Percentiles rank a stretch among this genome's conserved stretches.
These are phyloP conservation scores for Cylas formicarius DNA, from an alignment of 1,140 invertebrate genomes.

Conservation along the genomic window DNA sequence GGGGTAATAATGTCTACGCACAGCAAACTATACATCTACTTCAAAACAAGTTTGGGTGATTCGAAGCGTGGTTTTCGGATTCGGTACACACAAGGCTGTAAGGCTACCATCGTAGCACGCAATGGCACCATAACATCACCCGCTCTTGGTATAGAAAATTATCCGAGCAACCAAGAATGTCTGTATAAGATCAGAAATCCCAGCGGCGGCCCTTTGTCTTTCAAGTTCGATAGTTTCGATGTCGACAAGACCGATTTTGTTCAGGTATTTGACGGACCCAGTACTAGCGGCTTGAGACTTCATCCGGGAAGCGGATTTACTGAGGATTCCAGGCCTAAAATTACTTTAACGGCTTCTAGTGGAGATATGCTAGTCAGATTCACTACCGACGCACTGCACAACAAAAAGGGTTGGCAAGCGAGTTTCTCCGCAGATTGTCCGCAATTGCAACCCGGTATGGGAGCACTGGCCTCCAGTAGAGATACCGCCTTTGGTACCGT, in stretches of 20 bases:
- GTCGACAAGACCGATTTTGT: constrained; percentile 82
- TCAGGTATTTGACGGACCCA: constrained; percentile 80
- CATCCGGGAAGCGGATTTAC: constrained; percentile 87
- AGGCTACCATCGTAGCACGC: constrained; percentile 66
- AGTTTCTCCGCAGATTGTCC: constrained; percentile 95
- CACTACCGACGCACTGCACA: constrained; percentile 79
- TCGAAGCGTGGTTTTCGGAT: constrained; percentile 87
- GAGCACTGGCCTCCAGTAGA: constrained; percentile 81
- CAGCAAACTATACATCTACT: constrained; percentile 83
- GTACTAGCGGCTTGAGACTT: constrained; percentile 72
- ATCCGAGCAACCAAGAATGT: constrained; percentile 90
- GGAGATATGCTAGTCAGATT: constrained; percentile 88
- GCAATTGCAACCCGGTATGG: constrained; percentile 69
- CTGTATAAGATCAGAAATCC: constrained; percentile 81
- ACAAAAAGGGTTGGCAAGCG: constrained; percentile 76
- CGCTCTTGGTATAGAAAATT: constrained; percentile 73
- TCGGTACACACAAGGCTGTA: constrained; percentile 69
- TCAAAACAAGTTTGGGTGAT: constrained; percentile 83
- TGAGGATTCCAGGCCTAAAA: constrained; percentile 67
- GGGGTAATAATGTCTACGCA: constrained; percentile 85
- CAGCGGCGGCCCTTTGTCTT: constrained; percentile 70
- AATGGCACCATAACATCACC: constrained; percentile 84
- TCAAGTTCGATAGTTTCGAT: constrained; percentile 80
- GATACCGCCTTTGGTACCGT: constrained; percentile 88
- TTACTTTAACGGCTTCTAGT: constrained; percentile 85